Evolutionary conservation across 2,888 invertebrate species (phyloP).

Genomic region (Synergus gifuensis): DNA sequence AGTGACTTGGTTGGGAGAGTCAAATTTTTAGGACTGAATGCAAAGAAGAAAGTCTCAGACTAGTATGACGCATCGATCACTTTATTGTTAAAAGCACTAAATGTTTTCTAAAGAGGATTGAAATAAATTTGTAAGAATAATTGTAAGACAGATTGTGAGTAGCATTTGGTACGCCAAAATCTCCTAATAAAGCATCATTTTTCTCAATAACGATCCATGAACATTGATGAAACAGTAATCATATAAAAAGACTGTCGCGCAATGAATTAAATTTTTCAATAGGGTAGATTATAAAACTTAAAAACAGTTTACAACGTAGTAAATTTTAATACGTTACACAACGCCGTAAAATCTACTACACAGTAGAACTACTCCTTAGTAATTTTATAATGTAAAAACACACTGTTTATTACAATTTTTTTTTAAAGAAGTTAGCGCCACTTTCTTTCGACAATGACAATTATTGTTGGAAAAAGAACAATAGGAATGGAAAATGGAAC

Average conservation of each 20-base stretch:
- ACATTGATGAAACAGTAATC: neutral
- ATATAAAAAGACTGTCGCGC: neutral
- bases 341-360: too few species aligned
- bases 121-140: constrained; percentile 13
- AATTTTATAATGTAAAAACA: neutral
- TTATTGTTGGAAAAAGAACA: neutral
- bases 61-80: neutral
- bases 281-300: neutral
- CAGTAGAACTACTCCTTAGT: too few species aligned
- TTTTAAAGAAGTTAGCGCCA: neutral
- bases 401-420: neutral
- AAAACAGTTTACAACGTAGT: too few species aligned
- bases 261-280: neutral
- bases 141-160: too few species aligned
- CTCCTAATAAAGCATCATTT: neutral
- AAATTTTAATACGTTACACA: too few species aligned
- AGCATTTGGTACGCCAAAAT: neutral
- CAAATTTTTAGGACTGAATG: neutral
- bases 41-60: neutral
- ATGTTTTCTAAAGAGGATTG: constrained; percentile 3
- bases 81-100: constrained; percentile 15
- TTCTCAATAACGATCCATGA: constrained; percentile 8
- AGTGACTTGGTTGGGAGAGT: neutral
- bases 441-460: neutral
- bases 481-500: neutral